Evolutionary conservation across 2,797 vertebrate genomes (phyloP).

Genomic region (Sardinella longiceps): DNA sequence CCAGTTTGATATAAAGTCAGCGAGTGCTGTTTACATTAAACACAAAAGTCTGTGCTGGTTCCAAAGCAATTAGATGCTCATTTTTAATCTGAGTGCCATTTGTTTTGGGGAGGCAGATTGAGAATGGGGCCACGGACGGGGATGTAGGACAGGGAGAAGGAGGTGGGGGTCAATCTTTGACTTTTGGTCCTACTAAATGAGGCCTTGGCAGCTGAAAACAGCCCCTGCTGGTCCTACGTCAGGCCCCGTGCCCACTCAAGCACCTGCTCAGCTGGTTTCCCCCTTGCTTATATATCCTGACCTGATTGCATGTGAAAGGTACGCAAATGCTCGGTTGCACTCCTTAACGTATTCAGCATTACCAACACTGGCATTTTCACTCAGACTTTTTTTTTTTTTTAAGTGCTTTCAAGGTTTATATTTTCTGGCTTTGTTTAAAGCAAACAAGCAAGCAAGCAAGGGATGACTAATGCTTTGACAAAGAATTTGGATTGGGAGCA

Average conservation of each 20-base stretch:
- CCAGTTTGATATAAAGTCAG: background rate
- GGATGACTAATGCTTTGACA: background rate
- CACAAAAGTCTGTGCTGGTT: slow-evolving; percentile 11
- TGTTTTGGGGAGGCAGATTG: background rate
- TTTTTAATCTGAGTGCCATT: slow-evolving; percentile 20
- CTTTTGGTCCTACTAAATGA: background rate
- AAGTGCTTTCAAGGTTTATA: background rate
- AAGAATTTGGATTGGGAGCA: background rate
- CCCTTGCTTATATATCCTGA: background rate
- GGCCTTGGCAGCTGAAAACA: slow-evolving; percentile 17
- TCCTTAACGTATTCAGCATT: background rate
- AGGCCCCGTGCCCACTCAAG: slow-evolving; percentile 14
- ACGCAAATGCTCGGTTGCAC: background rate
- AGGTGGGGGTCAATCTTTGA: background rate
- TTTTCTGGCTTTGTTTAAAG: background rate
- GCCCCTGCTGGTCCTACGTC: background rate
- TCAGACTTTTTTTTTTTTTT: background rate
- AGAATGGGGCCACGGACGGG: background rate
- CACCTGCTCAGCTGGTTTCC: slow-evolving; percentile 8
- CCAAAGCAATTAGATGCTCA: slow-evolving; percentile 18
- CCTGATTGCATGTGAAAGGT: slow-evolving; percentile 15
- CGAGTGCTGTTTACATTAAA: slow-evolving; percentile 8
- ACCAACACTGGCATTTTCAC: background rate
- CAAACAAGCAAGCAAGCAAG: background rate
- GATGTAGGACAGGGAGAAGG: background rate